Evolutionary conservation across 2,888 invertebrate species (phyloP).

Genomic region (Phytoseiulus persimilis): DNA sequence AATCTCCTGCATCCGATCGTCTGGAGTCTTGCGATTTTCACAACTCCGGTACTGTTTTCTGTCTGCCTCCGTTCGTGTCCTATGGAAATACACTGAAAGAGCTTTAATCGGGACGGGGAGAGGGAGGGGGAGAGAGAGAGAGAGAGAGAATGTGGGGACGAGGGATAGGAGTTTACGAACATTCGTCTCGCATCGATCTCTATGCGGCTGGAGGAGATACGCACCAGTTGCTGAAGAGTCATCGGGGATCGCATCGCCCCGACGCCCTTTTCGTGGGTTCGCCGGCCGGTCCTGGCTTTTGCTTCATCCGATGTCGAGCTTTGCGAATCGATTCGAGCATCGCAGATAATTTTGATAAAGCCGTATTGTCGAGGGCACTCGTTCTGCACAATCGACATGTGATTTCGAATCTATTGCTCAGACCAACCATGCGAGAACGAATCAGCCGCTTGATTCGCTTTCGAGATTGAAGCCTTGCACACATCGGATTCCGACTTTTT

Average conservation of each 20-base stretch:
- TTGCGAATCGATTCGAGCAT: not conserved
- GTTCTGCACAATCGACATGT: not conserved
- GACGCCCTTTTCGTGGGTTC: not conserved
- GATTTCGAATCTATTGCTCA: not conserved
- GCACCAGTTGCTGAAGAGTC: not conserved
- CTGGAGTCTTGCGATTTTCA: no score
- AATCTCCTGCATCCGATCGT: no score
- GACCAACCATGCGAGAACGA: not conserved
- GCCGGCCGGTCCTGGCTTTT: not conserved
- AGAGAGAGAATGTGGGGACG: not conserved
- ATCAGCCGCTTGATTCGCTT: not conserved
- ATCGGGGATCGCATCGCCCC: not conserved
- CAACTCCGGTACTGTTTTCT: no score
- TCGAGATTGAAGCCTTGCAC: not conserved
- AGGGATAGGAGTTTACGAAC: not conserved
- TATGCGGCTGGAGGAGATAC: not conserved
- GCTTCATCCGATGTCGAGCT: not conserved
- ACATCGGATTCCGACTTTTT: not conserved
- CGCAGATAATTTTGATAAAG: not conserved
- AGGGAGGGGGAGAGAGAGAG: not conserved
- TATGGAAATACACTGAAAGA: no score
- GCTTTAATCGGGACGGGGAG: not conserved
- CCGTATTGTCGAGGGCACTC: not conserved
- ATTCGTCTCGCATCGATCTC: not conserved
- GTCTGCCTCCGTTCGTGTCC: no score